These are phyloP conservation scores for Rhynchophorus ferrugineus DNA, from an alignment of 1,140 invertebrate genomes.

Conservation along the genomic window DNA sequence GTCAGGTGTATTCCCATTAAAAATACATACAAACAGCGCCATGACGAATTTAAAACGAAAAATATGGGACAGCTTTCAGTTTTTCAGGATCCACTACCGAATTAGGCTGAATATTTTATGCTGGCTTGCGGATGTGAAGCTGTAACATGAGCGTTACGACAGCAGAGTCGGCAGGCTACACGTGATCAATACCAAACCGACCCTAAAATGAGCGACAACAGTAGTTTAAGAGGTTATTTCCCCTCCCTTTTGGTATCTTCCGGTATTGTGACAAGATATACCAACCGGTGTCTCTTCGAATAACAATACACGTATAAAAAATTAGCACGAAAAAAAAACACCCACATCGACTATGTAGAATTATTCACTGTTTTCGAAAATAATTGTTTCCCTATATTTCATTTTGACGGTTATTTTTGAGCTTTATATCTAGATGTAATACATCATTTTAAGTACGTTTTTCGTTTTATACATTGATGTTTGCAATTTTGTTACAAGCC, in stretches of 20 bases:
- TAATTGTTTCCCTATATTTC: too few species aligned
- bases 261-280: constrained; percentile 5
- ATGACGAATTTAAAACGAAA: constrained; percentile 23
- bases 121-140: constrained; percentile 18
- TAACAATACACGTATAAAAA: constrained; percentile 8
- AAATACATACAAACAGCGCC: constrained; percentile 20
- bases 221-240: constrained; percentile 25
- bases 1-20: constrained; percentile 16
- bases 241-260: constrained; percentile 16
- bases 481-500: too few species aligned
- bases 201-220: constrained; percentile 22
- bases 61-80: constrained; percentile 22
- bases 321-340: constrained; percentile 1
- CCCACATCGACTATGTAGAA: too few species aligned
- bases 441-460: too few species aligned
- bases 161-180: constrained; percentile 12
- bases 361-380: too few species aligned
- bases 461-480: too few species aligned
- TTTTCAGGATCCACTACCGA: constrained; percentile 24
- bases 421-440: too few species aligned
- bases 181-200: constrained; percentile 22
- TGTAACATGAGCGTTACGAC: constrained; percentile 18
- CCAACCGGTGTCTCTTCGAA: constrained; percentile 4
- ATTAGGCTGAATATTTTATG: constrained; percentile 24
- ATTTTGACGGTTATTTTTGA: background rate